Conservation (phyloP, 2,113 vertebrate genomes). For the Nestor notabilis region DNA sequence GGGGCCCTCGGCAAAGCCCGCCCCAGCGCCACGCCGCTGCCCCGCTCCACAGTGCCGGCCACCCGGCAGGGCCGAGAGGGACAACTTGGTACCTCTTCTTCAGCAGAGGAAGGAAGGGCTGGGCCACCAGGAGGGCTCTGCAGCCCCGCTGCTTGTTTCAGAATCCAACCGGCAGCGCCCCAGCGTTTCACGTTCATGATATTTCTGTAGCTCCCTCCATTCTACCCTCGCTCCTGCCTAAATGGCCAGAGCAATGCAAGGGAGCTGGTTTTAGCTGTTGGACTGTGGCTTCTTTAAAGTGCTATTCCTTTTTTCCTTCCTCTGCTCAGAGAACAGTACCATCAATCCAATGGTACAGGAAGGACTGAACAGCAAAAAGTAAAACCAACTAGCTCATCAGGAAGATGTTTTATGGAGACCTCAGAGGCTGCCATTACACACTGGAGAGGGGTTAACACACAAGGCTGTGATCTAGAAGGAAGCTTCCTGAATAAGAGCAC, state of each 20-base stretch:
- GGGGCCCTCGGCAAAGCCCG: background rate
- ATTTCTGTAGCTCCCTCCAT: background rate
- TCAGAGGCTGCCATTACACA: background rate
- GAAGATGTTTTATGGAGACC: background rate
- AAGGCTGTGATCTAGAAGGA: background rate
- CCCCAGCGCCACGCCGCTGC: background rate
- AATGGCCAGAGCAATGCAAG: background rate
- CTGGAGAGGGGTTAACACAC: background rate
- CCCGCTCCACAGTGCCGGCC: background rate
- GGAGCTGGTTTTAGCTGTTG: background rate
- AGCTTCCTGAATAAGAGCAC: background rate
- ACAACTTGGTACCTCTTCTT: background rate
- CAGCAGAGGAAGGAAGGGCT: background rate
- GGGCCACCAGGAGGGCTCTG: background rate
- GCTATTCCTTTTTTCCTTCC: background rate
- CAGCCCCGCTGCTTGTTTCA: background rate
- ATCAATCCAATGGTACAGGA: background rate
- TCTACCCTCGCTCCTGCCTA: background rate
- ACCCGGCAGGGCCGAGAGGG: background rate
- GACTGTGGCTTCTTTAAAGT: background rate
- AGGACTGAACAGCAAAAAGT: background rate
- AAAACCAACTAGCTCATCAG: background rate
- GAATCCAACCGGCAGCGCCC: background rate
- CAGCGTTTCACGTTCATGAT: fast-evolving
- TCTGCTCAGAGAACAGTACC: background rate